Percentiles rank a stretch among this genome's conserved stretches.
Conservation (phyloP, 2,888 invertebrate species). For the Leptopterna dolabrata region DNA sequence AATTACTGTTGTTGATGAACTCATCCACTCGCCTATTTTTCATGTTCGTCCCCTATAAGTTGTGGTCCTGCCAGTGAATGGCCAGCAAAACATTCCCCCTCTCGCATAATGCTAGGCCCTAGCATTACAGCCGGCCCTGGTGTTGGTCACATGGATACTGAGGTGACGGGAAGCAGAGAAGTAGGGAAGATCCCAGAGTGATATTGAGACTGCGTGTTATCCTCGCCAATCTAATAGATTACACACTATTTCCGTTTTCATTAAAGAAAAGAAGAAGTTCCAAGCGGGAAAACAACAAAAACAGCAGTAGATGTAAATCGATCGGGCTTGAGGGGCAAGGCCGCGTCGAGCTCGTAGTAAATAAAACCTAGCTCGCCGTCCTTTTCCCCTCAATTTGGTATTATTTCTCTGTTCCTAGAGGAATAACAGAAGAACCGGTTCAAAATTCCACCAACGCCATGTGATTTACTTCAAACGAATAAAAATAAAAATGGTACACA, state of each 20-base stretch:
- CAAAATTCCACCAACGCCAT: background rate
- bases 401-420: background rate
- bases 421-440: background rate
- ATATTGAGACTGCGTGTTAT: no score
- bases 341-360: background rate
- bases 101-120: no score
- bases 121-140: no score
- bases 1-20: no score
- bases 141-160: no score
- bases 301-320: background rate
- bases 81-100: no score
- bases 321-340: background rate
- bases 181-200: no score
- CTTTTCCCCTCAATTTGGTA: background rate
- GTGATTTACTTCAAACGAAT: background rate
- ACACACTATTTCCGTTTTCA: background rate
- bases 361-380: background rate
- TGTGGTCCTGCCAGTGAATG: no score
- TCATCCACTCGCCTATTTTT: no score
- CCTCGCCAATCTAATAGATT: background rate
- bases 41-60: no score
- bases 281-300: background rate
- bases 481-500: background rate
- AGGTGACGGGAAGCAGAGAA: no score
- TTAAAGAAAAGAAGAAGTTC: background rate